These are phyloP conservation scores for Junonia oenone DNA, from an alignment of 2,888 invertebrate genomes.

Conservation along the genomic window DNA sequence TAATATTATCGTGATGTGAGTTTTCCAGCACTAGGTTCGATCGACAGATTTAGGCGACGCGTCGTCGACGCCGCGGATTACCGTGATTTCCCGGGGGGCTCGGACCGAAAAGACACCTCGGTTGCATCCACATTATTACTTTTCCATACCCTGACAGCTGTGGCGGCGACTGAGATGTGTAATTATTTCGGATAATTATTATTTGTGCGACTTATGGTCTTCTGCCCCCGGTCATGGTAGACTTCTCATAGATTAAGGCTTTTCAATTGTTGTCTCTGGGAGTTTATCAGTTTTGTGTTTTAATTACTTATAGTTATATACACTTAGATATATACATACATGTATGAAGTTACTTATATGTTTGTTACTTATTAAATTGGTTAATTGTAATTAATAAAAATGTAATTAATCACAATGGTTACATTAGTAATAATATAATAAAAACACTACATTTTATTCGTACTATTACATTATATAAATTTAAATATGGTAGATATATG, in stretches of 20 bases:
- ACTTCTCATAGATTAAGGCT: neutral
- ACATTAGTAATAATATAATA: too few relatives aligned
- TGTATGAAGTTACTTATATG: too few relatives aligned
- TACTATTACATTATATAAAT: too few relatives aligned
- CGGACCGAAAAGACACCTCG: constrained; percentile 74
- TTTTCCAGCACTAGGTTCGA: constrained; percentile 43
- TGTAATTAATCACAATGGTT: too few relatives aligned
- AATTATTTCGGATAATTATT: constrained; percentile 53
- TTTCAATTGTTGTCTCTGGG: neutral
- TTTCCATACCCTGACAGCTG: constrained; percentile 62
- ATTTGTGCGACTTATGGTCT: constrained; percentile 20
- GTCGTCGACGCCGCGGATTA: constrained; percentile 69
- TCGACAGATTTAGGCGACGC: constrained; percentile 64
- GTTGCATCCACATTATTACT: constrained; percentile 72
- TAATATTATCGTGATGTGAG: constrained; percentile 8
- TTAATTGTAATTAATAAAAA: too few relatives aligned
- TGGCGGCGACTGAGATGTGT: constrained; percentile 41
- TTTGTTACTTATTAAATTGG: too few relatives aligned
- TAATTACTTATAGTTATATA: too few relatives aligned
- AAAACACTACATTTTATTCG: too few relatives aligned
- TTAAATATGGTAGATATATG: too few relatives aligned
- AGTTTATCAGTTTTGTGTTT: neutral
- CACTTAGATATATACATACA: too few relatives aligned
- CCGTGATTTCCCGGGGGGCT: constrained; percentile 76
- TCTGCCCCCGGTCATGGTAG: constrained; percentile 1